phyloP scores from a whole-genome alignment of 2,797 vertebrate species.

The Nyctalus aviator region DNA sequence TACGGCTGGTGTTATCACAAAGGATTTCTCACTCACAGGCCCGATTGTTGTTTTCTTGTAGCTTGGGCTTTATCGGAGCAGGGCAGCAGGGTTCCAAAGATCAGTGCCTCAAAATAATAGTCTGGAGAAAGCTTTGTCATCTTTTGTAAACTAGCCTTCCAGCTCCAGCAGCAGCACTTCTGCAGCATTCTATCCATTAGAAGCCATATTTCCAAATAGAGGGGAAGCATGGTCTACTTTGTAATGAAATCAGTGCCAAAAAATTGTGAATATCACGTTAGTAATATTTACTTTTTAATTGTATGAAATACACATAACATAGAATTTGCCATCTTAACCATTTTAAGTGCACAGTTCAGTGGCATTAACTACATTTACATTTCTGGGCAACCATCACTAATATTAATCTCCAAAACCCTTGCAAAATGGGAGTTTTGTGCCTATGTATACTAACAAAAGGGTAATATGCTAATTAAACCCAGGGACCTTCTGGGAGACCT shows the following conservation, averaged over 20 bases:
- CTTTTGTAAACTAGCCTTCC: not conserved
- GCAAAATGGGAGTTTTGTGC: not conserved
- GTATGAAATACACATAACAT: not conserved
- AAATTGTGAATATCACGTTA: not conserved
- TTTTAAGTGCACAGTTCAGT: not conserved
- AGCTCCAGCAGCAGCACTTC: not conserved
- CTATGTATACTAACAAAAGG: too few relatives aligned
- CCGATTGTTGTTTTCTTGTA: not conserved
- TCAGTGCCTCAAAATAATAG: not conserved
- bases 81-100: not conserved
- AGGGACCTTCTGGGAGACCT: too few relatives aligned
- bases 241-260: not conserved
- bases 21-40: not conserved
- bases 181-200: not conserved
- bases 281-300: not conserved
- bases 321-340: not conserved
- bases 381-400: not conserved
- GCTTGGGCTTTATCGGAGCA: not conserved
- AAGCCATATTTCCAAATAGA: not conserved
- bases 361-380: not conserved
- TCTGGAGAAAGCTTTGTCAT: not conserved
- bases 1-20: not conserved
- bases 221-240: not conserved
- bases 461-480: too few relatives aligned
- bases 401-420: not conserved